Evolutionary conservation across 2,797 vertebrate genomes (phyloP).

Genomic region (Scomberomorus guttatus): DNA sequence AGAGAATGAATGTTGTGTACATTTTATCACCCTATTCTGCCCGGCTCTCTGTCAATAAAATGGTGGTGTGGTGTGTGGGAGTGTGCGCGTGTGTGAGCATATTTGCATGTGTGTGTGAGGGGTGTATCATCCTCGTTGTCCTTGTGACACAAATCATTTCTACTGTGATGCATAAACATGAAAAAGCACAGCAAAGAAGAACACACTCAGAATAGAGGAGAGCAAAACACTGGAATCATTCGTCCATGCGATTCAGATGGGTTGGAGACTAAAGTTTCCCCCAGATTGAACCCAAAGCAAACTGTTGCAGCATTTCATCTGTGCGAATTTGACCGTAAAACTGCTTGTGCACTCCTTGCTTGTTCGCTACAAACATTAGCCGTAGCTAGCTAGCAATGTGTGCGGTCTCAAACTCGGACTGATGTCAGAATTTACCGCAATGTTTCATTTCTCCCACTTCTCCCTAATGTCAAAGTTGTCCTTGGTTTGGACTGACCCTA

Average conservation of each 20-base stretch:
- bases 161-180: conserved; percentile 20
- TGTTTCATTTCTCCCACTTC: background rate
- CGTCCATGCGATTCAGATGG: no score
- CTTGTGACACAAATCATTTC: conserved; percentile 37
- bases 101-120: conserved; percentile 4
- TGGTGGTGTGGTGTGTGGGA: background rate
- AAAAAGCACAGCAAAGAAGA: conserved; percentile 8
- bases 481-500: no score
- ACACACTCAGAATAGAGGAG: background rate
- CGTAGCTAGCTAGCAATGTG: background rate
- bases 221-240: background rate
- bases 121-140: conserved; percentile 32
- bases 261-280: no score
- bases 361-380: background rate
- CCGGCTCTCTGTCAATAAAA: conserved; percentile 65
- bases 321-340: background rate
- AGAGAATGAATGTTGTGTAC: conserved; percentile 72
- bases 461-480: background rate
- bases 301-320: no score
- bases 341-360: background rate
- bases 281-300: no score
- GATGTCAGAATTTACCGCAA: background rate
- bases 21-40: conserved; percentile 62
- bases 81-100: background rate
- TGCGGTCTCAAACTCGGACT: background rate